Percentiles rank a stretch among this genome's conserved stretches.
These are phyloP conservation scores for Popillia japonica DNA, from an alignment of 1,140 invertebrate species.

Conservation along the genomic window DNA sequence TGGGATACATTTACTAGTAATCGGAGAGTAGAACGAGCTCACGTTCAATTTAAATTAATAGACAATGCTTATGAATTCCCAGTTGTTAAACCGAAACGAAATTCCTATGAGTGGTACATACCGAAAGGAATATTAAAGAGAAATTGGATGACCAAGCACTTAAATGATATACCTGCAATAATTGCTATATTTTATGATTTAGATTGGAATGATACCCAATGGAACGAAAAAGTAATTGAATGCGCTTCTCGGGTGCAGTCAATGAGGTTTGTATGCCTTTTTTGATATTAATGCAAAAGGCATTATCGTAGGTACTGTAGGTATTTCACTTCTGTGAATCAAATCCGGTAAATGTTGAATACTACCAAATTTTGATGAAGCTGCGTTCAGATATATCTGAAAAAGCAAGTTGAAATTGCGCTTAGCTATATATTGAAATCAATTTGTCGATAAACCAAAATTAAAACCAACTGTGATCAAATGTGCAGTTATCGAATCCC, in stretches of 20 bases:
- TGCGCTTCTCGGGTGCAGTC: conserved; percentile 90
- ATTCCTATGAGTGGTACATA: conserved; percentile 94
- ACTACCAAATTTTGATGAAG: no score
- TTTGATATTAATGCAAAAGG: neutral
- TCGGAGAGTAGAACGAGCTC: conserved; percentile 79
- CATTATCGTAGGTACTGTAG: no score
- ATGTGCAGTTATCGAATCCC: no score
- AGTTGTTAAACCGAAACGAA: conserved; percentile 87
- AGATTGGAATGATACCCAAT: conserved; percentile 94
- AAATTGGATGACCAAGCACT: conserved; percentile 96
- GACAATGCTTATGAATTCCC: conserved; percentile 85
- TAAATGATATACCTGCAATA: conserved; percentile 88
- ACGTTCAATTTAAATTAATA: conserved; percentile 85
- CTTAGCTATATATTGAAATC: no score
- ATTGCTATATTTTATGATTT: conserved; percentile 96
- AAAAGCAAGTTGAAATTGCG: no score
- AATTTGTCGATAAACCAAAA: no score
- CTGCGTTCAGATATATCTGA: no score
- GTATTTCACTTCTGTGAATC: no score
- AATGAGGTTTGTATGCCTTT: conserved; percentile 68
- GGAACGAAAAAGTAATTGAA: conserved; percentile 94
- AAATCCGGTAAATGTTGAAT: no score
- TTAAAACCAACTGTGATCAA: no score
- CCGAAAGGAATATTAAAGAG: conserved; percentile 95
- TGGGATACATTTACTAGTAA: conserved; percentile 92